phyloP scores from a whole-genome alignment of 2,888 invertebrate genomes.

The Podotricha telesiphe region DNA sequence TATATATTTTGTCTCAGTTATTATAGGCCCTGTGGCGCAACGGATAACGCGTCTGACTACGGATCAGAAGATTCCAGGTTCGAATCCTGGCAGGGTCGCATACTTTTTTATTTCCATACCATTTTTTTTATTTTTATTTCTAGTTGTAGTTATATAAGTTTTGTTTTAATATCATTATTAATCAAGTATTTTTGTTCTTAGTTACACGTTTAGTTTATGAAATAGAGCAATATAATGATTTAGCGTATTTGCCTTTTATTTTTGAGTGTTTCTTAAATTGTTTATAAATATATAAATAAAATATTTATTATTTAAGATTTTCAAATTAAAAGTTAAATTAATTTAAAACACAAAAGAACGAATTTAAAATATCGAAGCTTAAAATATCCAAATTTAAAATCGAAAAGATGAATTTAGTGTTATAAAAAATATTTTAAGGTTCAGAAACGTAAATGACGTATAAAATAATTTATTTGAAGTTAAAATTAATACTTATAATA shows the following conservation, averaged over 20 bases:
- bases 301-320: no score
- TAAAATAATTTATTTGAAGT: no score
- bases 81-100: constrained; percentile 85
- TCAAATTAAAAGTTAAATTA: no score
- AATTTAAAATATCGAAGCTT: no score
- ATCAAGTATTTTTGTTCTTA: background rate
- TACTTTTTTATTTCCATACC: constrained; percentile 39
- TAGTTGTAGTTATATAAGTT: background rate
- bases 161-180: background rate
- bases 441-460: no score
- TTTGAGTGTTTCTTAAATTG: background rate
- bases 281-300: no score
- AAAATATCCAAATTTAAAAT: no score
- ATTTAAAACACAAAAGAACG: no score
- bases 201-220: background rate
- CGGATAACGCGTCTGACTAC: constrained; percentile 89
- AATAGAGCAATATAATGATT: background rate
- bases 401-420: no score
- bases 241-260: background rate
- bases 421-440: no score
- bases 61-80: constrained; percentile 88
- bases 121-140: background rate
- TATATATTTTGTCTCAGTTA: accelerated
- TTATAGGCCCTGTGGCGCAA: constrained; percentile 85
- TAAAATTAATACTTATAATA: no score